Evolutionary conservation across 2,113 vertebrate genomes (phyloP), one percentile per base, ranked within the genome.

Genomic region (Fulmarus glacialis): DNA sequence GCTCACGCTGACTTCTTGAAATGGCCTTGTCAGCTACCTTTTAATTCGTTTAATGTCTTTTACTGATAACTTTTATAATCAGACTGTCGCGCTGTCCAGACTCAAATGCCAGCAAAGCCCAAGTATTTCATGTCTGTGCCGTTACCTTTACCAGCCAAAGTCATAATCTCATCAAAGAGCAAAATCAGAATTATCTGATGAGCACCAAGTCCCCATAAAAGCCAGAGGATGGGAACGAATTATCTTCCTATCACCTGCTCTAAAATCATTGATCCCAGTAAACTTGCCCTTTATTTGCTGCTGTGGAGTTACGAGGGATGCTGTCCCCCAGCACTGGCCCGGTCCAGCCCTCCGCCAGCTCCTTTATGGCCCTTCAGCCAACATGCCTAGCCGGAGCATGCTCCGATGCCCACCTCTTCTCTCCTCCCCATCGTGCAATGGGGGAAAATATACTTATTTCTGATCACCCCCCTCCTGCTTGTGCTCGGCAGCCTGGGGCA

Each of bases 61-160:
- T 52, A 50, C 55, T 60, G 48, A 73, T 87, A 60, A 87, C 63
- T 93, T 55, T 64, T 87, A 29, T 64, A 81, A 48, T 52, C 73
- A n/a, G 72, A 4, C 23, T 52, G 53, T 66, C 0, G 0, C 3
- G 3, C 63, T 23, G 13, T 24, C 53, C 5, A 0, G 1, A 47
- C 43, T 62, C 21, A 81, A 87, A 90, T 70, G 85, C 45, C 53
- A 47, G 58, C 27, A 50, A 75, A 68, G 52, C 50, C 50, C 8
- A 56, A 47, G 72, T 10, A 42, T 42, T 80, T 80, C 29, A 47
- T 5, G 0, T 48, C 79, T 74, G 9, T 53, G 30, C 55, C 0
- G 0, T 73, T 81, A 48, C 45, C 63, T 84, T 81, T 64, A 70
- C 20, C 47, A 70, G 78, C 15, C 68, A 87, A 81, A 95, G 70